These are phyloP conservation scores for Perccottus glenii DNA, from an alignment of 2,113 vertebrate genomes.

Conservation along the genomic window DNA sequence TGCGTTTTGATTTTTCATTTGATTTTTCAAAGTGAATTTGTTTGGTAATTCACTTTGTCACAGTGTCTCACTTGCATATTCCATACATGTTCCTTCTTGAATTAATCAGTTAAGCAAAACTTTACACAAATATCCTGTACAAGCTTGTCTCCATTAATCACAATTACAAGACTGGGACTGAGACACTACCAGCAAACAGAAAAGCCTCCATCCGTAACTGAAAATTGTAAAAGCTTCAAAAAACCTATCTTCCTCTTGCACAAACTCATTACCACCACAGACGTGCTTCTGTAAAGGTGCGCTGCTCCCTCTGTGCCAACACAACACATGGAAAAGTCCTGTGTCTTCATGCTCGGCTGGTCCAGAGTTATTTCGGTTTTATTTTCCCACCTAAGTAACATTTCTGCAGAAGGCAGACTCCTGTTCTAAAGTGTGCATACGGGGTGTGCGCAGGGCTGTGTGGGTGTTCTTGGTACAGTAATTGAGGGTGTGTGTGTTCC, in stretches of 20 bases:
- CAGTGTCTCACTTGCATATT: background rate
- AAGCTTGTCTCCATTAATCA: background rate
- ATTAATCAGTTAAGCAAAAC: background rate
- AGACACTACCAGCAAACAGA: too few species aligned
- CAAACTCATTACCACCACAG: slow-evolving; percentile 14
- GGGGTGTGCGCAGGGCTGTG: slow-evolving; percentile 2
- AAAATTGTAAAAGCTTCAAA: background rate
- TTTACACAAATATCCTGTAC: background rate
- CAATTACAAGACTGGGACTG: too few species aligned
- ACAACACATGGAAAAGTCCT: slow-evolving; percentile 49
- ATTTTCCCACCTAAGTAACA: slow-evolving; percentile 30
- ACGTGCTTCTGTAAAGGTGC: slow-evolving; percentile 12
- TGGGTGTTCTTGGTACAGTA: slow-evolving; percentile 45
- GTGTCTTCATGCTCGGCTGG: slow-evolving; percentile 42
- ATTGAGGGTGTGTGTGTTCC: slow-evolving; percentile 2
- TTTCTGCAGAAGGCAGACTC: too few species aligned
- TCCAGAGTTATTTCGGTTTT: slow-evolving; percentile 53
- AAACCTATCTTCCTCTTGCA: slow-evolving; percentile 5
- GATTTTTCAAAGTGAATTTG: background rate
- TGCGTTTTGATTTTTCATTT: too few species aligned
- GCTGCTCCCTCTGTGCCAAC: slow-evolving; percentile 16
- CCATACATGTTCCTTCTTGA: background rate
- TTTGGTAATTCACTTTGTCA: background rate
- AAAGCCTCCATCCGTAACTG: background rate
- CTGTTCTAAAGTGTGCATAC: slow-evolving; percentile 1